A percentile compares a stretch with the other conserved stretches of the same genome.
These are phyloP conservation scores for Drosophila nr. fundita DNA, from an alignment of 2,888 invertebrate genomes.

Conservation along the genomic window DNA sequence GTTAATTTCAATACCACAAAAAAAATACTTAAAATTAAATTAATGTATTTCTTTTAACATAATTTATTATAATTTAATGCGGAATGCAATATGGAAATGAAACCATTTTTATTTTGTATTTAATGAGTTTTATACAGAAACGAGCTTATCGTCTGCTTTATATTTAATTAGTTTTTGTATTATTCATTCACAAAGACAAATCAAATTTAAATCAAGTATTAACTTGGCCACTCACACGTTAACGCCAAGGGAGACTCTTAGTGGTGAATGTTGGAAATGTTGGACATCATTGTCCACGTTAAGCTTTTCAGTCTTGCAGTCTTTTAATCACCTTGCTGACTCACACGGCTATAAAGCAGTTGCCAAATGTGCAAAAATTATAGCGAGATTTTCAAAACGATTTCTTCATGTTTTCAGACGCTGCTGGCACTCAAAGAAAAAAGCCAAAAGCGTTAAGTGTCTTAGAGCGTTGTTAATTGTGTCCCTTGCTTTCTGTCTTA, in stretches of 20 bases:
- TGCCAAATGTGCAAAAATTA: constrained; percentile 28
- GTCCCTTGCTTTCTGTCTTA: constrained; percentile 30
- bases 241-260: not conserved
- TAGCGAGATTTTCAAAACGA: constrained; percentile 19
- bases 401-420: constrained; percentile 26
- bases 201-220: not conserved
- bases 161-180: not conserved
- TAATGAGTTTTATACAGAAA: not conserved
- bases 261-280: not conserved
- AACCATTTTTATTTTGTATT: not conserved
- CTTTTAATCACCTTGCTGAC: not conserved
- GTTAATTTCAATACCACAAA: too few species aligned
- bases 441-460: constrained; percentile 46
- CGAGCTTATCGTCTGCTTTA: not conserved
- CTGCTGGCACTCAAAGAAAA: constrained; percentile 48
- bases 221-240: not conserved
- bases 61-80: too few species aligned
- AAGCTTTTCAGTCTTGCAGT: not conserved
- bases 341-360: constrained; percentile 1
- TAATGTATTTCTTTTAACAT: too few species aligned
- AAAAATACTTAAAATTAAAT: too few species aligned
- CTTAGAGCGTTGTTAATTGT: constrained; percentile 49
- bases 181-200: not conserved
- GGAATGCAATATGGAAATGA: too few species aligned
- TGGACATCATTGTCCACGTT: not conserved